A percentile compares a stretch with the other conserved stretches of the same genome.
Conservation (phyloP, 1,140 invertebrate species). For the Drosophila ercepeae region DNA sequence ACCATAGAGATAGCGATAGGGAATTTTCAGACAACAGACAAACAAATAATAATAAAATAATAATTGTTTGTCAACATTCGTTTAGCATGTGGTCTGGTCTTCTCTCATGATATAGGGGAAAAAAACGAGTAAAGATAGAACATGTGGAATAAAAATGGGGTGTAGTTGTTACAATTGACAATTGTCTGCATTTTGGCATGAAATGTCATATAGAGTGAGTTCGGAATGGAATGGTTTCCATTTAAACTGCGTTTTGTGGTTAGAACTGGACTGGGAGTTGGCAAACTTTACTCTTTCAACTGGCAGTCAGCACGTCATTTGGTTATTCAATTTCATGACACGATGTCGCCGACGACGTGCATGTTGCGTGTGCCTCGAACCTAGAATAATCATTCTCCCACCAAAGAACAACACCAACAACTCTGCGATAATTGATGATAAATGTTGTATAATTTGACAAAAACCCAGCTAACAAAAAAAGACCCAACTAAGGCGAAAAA, state of each 20-base stretch:
- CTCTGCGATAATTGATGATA: slow-evolving; percentile 79
- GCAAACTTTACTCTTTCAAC: slow-evolving; percentile 64
- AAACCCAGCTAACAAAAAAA: slow-evolving; percentile 54
- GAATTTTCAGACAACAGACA: slow-evolving; percentile 56
- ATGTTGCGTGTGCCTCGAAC: slow-evolving; percentile 64
- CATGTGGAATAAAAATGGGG: slow-evolving; percentile 62
- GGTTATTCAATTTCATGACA: slow-evolving; percentile 82
- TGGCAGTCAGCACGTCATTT: slow-evolving; percentile 81
- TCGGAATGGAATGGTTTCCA: slow-evolving; percentile 24
- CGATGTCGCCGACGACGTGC: slow-evolving; percentile 54
- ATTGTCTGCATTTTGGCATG: slow-evolving; percentile 78
- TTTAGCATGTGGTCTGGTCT: slow-evolving; percentile 72
- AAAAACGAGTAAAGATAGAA: slow-evolving; percentile 16
- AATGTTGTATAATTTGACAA: slow-evolving; percentile 82
- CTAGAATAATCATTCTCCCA: slow-evolving; percentile 69
- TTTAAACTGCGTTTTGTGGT: slow-evolving; percentile 79
- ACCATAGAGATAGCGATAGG: slow-evolving; percentile 11
- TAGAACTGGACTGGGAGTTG: slow-evolving; percentile 30
- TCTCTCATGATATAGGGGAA: neutral
- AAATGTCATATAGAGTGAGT: slow-evolving; percentile 63
- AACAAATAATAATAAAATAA: slow-evolving; percentile 83
- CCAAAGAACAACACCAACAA: slow-evolving; percentile 41
- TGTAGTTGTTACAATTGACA: slow-evolving; percentile 76
- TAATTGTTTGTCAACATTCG: slow-evolving; percentile 82
- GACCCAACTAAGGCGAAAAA: slow-evolving; percentile 12